These are phyloP conservation scores for Champsocephalus esox DNA, from an alignment of 2,797 vertebrate genomes.

Conservation along the genomic window DNA sequence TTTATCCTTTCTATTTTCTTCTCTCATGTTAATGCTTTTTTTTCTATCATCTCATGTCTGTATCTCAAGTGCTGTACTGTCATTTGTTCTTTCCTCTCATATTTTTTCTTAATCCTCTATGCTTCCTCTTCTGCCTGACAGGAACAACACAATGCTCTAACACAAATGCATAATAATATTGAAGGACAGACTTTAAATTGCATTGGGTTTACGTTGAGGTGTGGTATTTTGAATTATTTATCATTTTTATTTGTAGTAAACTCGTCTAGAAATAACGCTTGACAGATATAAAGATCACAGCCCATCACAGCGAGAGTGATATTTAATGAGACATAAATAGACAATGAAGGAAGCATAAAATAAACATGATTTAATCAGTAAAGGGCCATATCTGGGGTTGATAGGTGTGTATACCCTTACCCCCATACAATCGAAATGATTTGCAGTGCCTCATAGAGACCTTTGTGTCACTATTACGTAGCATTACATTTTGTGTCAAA, in stretches of 20 bases:
- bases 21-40: neutral
- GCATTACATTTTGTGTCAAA: neutral
- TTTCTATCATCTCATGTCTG: slow-evolving; percentile 14
- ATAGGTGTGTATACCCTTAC: neutral
- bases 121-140: neutral
- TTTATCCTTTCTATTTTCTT: slow-evolving; percentile 39
- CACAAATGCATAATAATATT: neutral
- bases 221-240: slow-evolving; percentile 7
- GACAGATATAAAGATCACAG: neutral
- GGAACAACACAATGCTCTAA: slow-evolving; percentile 2
- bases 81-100: slow-evolving; percentile 12
- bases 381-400: neutral
- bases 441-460: neutral
- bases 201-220: neutral
- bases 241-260: slow-evolving; percentile 9
- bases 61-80: slow-evolving; percentile 1
- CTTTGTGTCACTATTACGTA: neutral
- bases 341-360: slow-evolving; percentile 14
- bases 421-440: neutral
- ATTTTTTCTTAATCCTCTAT: neutral
- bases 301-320: neutral
- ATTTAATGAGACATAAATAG: slow-evolving; percentile 26
- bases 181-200: neutral
- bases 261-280: slow-evolving; percentile 16
- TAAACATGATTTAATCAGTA: neutral